Conservation (phyloP, 2,113 vertebrate species). For the Seriola quinqueradiata region DNA sequence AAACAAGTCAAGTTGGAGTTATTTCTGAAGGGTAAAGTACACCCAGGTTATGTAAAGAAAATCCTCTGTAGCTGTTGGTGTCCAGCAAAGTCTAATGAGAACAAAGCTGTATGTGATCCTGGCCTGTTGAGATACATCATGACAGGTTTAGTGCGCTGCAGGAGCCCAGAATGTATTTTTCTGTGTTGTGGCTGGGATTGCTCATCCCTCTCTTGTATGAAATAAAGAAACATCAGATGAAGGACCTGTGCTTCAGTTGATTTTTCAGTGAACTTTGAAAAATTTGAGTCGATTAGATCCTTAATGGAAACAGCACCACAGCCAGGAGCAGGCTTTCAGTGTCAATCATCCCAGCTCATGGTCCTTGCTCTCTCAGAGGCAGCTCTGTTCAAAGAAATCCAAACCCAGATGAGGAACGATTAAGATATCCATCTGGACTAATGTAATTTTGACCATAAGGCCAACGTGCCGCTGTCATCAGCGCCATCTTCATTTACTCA, state of each 20-base stretch:
- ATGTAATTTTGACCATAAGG: slow-evolving; percentile 80
- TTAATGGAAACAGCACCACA: neutral
- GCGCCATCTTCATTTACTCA: slow-evolving; percentile 54
- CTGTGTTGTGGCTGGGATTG: slow-evolving; percentile 21
- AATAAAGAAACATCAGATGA: neutral
- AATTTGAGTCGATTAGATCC: slow-evolving; percentile 29
- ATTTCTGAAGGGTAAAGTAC: neutral
- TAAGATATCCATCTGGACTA: slow-evolving; percentile 83
- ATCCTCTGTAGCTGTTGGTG: neutral
- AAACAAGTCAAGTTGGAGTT: neutral
- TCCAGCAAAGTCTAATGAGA: slow-evolving; percentile 13
- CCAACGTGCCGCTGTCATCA: slow-evolving; percentile 24
- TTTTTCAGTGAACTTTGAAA: slow-evolving; percentile 30
- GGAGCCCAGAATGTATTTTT: neutral
- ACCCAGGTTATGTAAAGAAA: neutral
- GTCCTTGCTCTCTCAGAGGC: neutral
- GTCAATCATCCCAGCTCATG: slow-evolving; percentile 38
- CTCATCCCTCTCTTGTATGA: slow-evolving; percentile 28
- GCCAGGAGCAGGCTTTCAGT: slow-evolving; percentile 19
- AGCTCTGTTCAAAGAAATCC: slow-evolving; percentile 75
- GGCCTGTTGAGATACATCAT: slow-evolving; percentile 19
- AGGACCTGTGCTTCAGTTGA: neutral
- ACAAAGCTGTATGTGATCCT: slow-evolving; percentile 8
- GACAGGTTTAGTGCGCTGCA: neutral
- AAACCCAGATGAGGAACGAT: slow-evolving; percentile 66